A percentile compares a stretch with the other conserved stretches of the same genome.
These are phyloP conservation scores for Perca fluviatilis DNA, from an alignment of 2,113 vertebrate genomes.

Conservation along the genomic window DNA sequence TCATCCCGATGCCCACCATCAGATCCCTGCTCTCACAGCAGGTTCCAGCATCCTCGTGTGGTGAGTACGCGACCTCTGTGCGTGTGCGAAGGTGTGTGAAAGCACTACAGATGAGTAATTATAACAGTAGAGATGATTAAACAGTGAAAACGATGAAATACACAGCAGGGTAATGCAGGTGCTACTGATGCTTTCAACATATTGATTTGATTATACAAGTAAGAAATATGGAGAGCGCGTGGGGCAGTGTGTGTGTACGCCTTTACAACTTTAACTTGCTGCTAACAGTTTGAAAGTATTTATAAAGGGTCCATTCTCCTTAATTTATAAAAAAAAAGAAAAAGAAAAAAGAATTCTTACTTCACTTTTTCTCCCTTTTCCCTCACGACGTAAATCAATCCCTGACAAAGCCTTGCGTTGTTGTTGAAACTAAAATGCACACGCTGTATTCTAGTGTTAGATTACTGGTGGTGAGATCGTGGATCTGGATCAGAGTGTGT, in stretches of 20 bases:
- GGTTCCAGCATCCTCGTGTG: slow-evolving; percentile 87
- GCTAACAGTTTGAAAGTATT: not conserved
- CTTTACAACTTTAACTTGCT: not conserved
- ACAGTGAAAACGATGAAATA: not conserved
- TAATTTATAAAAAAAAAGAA: not conserved
- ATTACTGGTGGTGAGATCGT: not conserved
- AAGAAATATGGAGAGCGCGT: not conserved
- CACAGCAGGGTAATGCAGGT: not conserved
- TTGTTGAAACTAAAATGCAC: not conserved
- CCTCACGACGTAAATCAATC: not conserved
- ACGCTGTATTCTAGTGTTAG: no score
- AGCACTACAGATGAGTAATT: not conserved
- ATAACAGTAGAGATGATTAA: not conserved
- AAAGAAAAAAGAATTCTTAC: not conserved
- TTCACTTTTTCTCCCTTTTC: not conserved
- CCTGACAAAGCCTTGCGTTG: no score
- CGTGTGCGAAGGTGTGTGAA: not conserved
- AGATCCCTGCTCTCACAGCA: slow-evolving; percentile 94
- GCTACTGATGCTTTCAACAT: not conserved
- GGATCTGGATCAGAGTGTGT: not conserved
- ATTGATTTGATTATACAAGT: not conserved
- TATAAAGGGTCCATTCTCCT: not conserved
- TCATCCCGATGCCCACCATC: slow-evolving; percentile 94
- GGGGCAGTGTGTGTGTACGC: not conserved
- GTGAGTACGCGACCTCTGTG: slow-evolving; percentile 80